Base-by-base conservation (phyloP, 2,113 vertebrate genomes). In the Hemicordylus capensis region DNA sequence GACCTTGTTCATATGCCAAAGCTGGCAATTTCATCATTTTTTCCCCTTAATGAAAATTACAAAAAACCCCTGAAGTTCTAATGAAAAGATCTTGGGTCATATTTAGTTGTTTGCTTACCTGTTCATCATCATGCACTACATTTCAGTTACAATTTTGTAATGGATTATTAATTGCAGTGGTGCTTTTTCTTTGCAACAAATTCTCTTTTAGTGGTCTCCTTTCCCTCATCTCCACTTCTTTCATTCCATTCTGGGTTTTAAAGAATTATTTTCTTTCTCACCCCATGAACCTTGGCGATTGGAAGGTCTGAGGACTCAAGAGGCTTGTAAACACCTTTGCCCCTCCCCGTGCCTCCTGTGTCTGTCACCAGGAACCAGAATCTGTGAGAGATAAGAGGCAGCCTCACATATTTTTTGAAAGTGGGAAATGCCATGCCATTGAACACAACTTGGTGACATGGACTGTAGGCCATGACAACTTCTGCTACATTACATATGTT, bases 21-120 rank as follows among this genome's bases (percentile, higher is more conserved):
- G 24, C 75, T 88, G 66, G 76, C 19, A 89, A 88, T 88, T 67
- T 34, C 28, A 76, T 75, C 54, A 20, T 66, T 76, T 76, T 80
- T 54, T 5, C 54, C 56, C 20, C 46, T 69, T 56, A 46, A 85
- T 56, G 69, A 73, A 90, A 90, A 87, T 48, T 73, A 46, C 37
- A 61, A 17, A 24, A 59, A 31, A n/a, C n/a, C n/a, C 70, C 69
- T 77, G n/a, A 26, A 61, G 22, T 31, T 80, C 61, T 34, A 48
- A 12, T 28, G 46, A 46, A 77, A 89, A 89, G 59, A 84, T 48
- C 1, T 86, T 87, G 56, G 75, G 3, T 4, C 34, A 22, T 58
- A 73, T 51, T 73, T 84, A n/a, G n/a, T n/a, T 83, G 69, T 24
- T 14, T 88, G 67, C 58, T 87, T 37, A 61, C 20, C 19, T 8